Base-by-base conservation (phyloP, 2,888 invertebrate species). In the Micoletzkya japonica region DNA sequence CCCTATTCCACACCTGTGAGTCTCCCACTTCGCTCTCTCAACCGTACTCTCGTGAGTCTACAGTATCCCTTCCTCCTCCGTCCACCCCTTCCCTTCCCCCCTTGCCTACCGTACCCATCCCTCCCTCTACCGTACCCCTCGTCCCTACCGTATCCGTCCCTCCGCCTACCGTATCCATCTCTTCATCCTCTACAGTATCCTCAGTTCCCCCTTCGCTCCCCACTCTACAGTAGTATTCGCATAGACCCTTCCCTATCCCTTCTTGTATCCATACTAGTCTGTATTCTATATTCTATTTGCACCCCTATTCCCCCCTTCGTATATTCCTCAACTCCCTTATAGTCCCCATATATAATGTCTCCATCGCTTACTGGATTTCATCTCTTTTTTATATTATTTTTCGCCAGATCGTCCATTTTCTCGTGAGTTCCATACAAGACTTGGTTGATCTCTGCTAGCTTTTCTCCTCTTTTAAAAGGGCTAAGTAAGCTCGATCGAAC, bases 251-350 rank as follows among this genome's bases (percentile, higher is more conserved):
- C 24, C 26, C 58, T 30, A n/a, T 50, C 24, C 4, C 30, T 59
- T 37, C 37, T 59, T 20, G 39, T 39, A 28, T 39, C 59, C 37
- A 3, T 59, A 59, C 59, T 59, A 37, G 59, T 59, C 17, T 59
- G 39, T 59, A 59, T 28, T 59, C 44, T 39, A n/a, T 39, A 26
- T 39, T 10, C 34, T 10, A 7, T 26, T n/a, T 37, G 28, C 24
- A 39, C 39, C 10, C 17, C 30, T 4, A 39, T 59, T 59, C 39
- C 37, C 44, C 39, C 6, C 39, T 39, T 39, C 17, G 17, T 59
- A 26, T 59, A 20, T 24, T 28, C 39, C n/a, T 59, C 58, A 10
- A 30, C 37, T 59, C 26, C 14, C 24, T 24, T 17, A 39, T n/a
- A n/a, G n/a, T n/a, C n/a, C n/a, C n/a, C n/a, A n/a, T n/a, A n/a